phyloP scores from a whole-genome alignment of 1,140 invertebrate genomes.

The Lycorma delicatula region DNA sequence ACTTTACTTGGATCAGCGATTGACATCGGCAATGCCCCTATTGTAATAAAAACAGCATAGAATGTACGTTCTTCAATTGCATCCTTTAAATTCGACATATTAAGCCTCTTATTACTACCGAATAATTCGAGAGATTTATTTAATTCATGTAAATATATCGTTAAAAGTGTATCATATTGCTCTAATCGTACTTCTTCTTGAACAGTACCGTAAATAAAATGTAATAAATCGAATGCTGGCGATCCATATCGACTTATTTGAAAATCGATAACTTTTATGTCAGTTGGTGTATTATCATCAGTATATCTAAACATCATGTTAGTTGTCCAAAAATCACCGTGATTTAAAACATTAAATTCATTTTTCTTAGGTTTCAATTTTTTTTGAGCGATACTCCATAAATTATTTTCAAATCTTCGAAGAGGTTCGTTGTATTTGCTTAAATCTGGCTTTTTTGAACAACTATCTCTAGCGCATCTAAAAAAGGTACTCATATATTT shows the following conservation, averaged over 20 bases:
- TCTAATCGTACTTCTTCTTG: background rate
- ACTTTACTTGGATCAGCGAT: too few relatives aligned
- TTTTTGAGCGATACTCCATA: background rate
- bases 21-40: too few relatives aligned
- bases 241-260: background rate
- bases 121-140: background rate
- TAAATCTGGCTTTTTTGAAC: background rate
- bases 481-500: too few relatives aligned
- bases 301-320: slow-evolving; percentile 5
- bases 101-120: background rate
- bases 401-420: background rate
- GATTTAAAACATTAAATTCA: slow-evolving; percentile 2
- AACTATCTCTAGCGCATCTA: too few relatives aligned
- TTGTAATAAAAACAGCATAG: too few relatives aligned
- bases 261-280: slow-evolving; percentile 1
- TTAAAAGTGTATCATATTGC: background rate
- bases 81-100: too few relatives aligned
- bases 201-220: background rate
- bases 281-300: background rate
- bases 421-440: background rate
- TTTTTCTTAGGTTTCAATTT: background rate
- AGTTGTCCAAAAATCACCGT: background rate
- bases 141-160: background rate
- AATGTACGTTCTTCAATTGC: too few relatives aligned
- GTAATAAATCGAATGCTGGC: background rate